Percentiles rank a stretch among this genome's conserved stretches.
phyloP scores from a whole-genome alignment of 2,797 vertebrate species.

The Sciaenops ocellatus region DNA sequence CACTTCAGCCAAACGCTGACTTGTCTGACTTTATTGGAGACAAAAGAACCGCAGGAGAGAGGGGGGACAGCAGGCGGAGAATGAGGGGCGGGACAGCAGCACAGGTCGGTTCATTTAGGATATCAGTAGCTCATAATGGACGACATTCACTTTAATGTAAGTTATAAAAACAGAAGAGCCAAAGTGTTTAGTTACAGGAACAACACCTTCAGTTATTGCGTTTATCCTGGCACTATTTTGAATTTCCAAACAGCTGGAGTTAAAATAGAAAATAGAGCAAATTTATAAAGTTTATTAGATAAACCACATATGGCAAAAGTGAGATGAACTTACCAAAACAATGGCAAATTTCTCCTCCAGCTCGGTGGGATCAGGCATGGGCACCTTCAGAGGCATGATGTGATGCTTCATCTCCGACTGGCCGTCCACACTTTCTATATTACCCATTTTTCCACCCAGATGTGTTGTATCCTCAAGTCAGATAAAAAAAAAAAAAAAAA shows the following conservation, averaged over 20 bases:
- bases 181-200: background rate
- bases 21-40: constrained; percentile 79
- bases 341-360: constrained; percentile 97
- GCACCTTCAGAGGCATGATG: constrained; percentile 92
- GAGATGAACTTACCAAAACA: constrained; percentile 91
- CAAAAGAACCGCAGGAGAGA: constrained; percentile 81
- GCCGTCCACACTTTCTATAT: constrained; percentile 93
- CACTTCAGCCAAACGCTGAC: constrained; percentile 72
- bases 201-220: background rate
- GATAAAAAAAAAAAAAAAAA: background rate
- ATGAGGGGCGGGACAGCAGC: constrained; percentile 75
- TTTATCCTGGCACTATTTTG: background rate
- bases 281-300: no score
- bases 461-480: constrained; percentile 28
- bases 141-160: constrained; percentile 13
- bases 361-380: constrained; percentile 96
- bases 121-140: constrained; percentile 61
- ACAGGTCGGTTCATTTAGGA: constrained; percentile 66
- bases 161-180: background rate
- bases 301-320: no score
- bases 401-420: constrained; percentile 90
- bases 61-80: constrained; percentile 46
- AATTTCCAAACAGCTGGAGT: background rate
- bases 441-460: constrained; percentile 86
- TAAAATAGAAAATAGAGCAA: background rate